These are phyloP conservation scores for Malthinus flaveolus DNA, from an alignment of 2,888 invertebrate genomes.

Conservation along the genomic window DNA sequence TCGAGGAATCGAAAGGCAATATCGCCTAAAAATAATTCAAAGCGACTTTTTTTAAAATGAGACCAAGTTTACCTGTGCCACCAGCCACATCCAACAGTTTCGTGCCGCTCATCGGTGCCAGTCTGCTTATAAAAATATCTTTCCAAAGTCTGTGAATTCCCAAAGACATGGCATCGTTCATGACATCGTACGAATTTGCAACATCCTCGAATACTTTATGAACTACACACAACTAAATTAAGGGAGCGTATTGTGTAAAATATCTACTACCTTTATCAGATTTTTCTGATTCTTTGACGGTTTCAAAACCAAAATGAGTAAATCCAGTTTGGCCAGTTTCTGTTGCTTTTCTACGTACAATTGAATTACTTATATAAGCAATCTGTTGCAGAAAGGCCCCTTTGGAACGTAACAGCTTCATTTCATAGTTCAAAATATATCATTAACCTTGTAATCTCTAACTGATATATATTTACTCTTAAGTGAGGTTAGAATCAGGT, in stretches of 20 bases:
- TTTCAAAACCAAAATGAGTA: slow-evolving; percentile 9
- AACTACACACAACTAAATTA: slow-evolving; percentile 61
- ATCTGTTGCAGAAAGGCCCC: neutral
- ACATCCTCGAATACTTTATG: slow-evolving; percentile 93
- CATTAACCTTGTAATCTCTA: too few species aligned
- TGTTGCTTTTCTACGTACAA: neutral
- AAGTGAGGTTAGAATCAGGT: too few species aligned
- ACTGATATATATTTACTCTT: too few species aligned
- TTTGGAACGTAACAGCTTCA: too few species aligned
- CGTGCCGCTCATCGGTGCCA: slow-evolving; percentile 77
- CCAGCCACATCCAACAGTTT: slow-evolving; percentile 93
- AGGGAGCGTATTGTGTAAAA: neutral
- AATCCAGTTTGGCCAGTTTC: neutral
- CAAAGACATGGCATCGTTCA: slow-evolving; percentile 98
- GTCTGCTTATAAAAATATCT: slow-evolving; percentile 81
- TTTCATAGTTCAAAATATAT: too few species aligned
- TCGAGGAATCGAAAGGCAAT: slow-evolving; percentile 89
- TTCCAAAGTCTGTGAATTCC: slow-evolving; percentile 98
- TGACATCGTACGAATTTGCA: slow-evolving; percentile 89
- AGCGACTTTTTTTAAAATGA: neutral
- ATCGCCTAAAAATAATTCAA: slow-evolving; percentile 66
- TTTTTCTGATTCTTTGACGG: slow-evolving; percentile 5
- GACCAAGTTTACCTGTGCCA: slow-evolving; percentile 75
- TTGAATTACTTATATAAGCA: neutral
- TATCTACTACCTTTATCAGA: neutral